A percentile compares a stretch with the other conserved stretches of the same genome.
phyloP scores from a whole-genome alignment of 2,888 invertebrate species.

The Xestobium rufovillosum region DNA sequence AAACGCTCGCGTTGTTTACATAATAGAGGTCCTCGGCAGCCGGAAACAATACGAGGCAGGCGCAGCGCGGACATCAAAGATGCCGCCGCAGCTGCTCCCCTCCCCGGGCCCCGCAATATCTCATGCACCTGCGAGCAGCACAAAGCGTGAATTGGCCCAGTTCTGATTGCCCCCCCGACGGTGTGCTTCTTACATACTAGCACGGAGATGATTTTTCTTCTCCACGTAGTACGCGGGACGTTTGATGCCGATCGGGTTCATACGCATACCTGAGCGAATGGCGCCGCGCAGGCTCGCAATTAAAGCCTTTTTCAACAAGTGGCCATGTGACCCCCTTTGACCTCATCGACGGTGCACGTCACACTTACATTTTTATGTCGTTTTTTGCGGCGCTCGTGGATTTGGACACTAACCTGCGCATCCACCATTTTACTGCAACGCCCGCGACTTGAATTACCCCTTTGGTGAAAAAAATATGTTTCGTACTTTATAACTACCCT shows the following conservation, averaged over 20 bases:
- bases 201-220: slow-evolving; percentile 25
- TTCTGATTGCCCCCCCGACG: slow-evolving; percentile 30
- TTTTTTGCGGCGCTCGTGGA: no score
- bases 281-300: slow-evolving; percentile 33
- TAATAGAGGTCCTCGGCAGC: slow-evolving; percentile 60
- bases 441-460: no score
- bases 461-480: no score
- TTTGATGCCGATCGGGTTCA: slow-evolving; percentile 30
- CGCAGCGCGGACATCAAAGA: slow-evolving; percentile 42
- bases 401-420: no score
- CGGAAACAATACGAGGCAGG: slow-evolving; percentile 46
- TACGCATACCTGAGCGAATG: slow-evolving; percentile 25
- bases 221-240: slow-evolving; percentile 32
- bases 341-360: slow-evolving; percentile 22
- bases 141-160: slow-evolving; percentile 34
- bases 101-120: slow-evolving; percentile 20
- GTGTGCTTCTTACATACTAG: slow-evolving; percentile 3
- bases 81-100: slow-evolving; percentile 36
- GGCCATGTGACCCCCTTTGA: slow-evolving; percentile 29
- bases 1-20: slow-evolving; percentile 60
- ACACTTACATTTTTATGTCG: no score
- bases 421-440: no score
- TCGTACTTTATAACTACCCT: no score
- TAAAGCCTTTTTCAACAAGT: slow-evolving; percentile 31
- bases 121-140: slow-evolving; percentile 21